phyloP scores from a whole-genome alignment of 2,888 invertebrate species.

The Halictus quadricinctus region DNA sequence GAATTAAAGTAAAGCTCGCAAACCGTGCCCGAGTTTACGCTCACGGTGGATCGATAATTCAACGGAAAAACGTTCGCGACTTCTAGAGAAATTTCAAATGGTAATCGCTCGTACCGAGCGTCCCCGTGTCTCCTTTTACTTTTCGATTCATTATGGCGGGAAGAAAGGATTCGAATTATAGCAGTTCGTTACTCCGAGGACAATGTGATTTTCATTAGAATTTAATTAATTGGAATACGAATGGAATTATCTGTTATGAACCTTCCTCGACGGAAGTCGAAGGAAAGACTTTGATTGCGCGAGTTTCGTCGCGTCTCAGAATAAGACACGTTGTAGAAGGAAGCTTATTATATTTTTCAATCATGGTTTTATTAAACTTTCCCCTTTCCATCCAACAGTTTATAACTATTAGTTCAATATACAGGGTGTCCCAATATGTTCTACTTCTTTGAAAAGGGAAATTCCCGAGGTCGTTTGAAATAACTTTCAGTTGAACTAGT shows the following conservation, averaged over 20 bases:
- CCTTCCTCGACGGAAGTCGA: not conserved
- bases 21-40: slow-evolving; percentile 8
- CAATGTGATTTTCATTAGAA: not conserved
- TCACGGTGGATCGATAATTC: slow-evolving; percentile 14
- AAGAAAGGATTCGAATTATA: not conserved
- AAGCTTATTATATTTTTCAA: too few relatives aligned
- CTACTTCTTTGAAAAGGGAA: too few relatives aligned
- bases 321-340: too few relatives aligned
- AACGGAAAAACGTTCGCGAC: not conserved
- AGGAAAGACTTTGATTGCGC: too few relatives aligned
- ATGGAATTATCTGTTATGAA: not conserved
- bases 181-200: not conserved
- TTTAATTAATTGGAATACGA: not conserved
- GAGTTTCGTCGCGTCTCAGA: too few relatives aligned
- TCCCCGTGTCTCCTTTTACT: not conserved
- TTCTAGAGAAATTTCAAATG: not conserved
- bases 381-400: too few relatives aligned
- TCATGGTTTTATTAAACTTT: too few relatives aligned
- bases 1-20: slow-evolving; percentile 19
- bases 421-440: too few relatives aligned
- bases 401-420: too few relatives aligned
- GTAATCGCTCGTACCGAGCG: not conserved
- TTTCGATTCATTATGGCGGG: not conserved
- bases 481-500: too few relatives aligned
- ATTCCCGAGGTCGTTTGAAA: too few relatives aligned